Evolutionary conservation across 2,113 vertebrate species (phyloP).

Genomic region (Oryzias melastigma): DNA sequence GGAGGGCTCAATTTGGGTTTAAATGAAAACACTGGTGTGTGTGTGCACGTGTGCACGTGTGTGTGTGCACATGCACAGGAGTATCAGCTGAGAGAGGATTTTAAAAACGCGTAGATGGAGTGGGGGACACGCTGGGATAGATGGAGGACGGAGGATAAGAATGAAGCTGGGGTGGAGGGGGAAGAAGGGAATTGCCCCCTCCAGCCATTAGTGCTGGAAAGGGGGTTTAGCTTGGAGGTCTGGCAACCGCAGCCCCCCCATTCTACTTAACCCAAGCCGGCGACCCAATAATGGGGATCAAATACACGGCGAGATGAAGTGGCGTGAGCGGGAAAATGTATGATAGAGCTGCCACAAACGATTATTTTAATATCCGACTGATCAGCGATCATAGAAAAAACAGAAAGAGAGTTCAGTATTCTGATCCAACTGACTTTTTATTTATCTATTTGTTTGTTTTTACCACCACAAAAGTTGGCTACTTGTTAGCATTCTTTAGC

Average conservation of each 20-base stretch:
- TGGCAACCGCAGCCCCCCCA: constrained; percentile 30
- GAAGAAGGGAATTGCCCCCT: constrained; percentile 58
- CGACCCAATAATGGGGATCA: constrained; percentile 63
- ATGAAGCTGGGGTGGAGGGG: constrained; percentile 47
- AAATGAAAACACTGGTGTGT: constrained; percentile 47
- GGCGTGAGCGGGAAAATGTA: background rate
- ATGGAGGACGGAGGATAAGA: constrained; percentile 62
- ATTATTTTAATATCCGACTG: too few relatives aligned
- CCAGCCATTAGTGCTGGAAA: constrained; percentile 52
- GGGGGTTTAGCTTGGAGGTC: constrained; percentile 48
- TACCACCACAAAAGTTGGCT: too few relatives aligned
- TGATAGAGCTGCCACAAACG: too few relatives aligned
- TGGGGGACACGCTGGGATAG: constrained; percentile 34
- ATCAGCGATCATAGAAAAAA: too few relatives aligned
- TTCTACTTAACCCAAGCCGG: constrained; percentile 54
- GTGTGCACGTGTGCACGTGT: constrained; percentile 18
- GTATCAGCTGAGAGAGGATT: constrained; percentile 38
- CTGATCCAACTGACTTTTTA: too few relatives aligned
- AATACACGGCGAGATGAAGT: constrained; percentile 37
- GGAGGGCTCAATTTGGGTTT: constrained; percentile 67
- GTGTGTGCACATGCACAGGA: constrained; percentile 3
- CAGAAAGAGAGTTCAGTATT: too few relatives aligned
- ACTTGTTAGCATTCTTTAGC: too few relatives aligned
- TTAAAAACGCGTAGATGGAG: constrained; percentile 40
- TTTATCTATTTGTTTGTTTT: too few relatives aligned